Evolutionary conservation across 53 echinoderm and acorn worm species (phyloP), one percentile per base, ranked within the genome.

Genomic region (Antedon mediterranea): DNA sequence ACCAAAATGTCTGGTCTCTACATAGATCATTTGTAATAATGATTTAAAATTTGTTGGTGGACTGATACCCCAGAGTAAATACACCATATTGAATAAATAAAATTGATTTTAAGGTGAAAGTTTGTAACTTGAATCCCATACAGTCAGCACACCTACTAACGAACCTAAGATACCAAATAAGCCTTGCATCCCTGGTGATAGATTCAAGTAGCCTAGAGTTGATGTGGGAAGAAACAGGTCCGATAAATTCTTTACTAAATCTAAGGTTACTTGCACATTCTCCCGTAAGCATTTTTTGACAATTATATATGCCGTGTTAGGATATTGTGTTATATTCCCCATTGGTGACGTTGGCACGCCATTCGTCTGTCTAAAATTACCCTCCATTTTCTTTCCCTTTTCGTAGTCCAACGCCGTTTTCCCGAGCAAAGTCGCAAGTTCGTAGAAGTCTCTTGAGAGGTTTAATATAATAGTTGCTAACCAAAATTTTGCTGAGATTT

Each of bases 401-500:
- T 75, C 34, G n/a, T 0, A 77, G 43, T 5, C 57, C 20, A 18
- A 57, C 2, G 74, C 30, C 14, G 77, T 81, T 29, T 79, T 85
- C 3, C 79, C 82, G 2, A 93, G 32, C 30, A 93, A 73, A 28
- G 79, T 71, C 13, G 75, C 23, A 31, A 98, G 78, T 80, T 87
- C 88, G 81, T 98, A 98, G 13, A 98, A 37, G 43, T 98, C 92
- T 0, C 90, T 77, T n/a, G 90, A 71, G 0, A 98, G 83, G 71
- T 82, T 85, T 29, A 98, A 84, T 32, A 98, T 83, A 32, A 98
- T 82, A 4, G 98, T 92, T 13, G 92, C 88, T 34, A 98, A 75
- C 98, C 98, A 98, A 82, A 98, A 98, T 26, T 90, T 86, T 76
- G 85, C 84, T 29, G 92, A 92, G 0, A 98, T 44, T 57, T 86